Base-by-base conservation (phyloP, 2,113 vertebrate species). In the Mormyrus lacerda region DNA sequence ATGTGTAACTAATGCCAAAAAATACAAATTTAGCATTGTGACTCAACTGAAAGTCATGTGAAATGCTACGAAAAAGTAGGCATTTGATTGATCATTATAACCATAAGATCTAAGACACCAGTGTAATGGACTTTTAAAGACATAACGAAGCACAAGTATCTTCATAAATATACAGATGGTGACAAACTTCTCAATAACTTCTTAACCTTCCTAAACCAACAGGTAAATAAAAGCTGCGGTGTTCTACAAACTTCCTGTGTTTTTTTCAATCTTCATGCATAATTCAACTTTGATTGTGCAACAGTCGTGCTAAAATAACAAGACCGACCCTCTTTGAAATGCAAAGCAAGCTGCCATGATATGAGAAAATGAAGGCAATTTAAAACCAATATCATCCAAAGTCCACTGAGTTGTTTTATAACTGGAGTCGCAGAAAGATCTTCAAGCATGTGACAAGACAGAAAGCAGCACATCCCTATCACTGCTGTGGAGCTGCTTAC, bases 281-380 rank as follows among this genome's bases (percentile, higher is more conserved):
- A 69, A 69, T 31, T 69, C 61, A 69, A 27, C n/a, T 13, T 69
- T 65, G 61, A 65, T 65, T 65, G 61, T 10, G 61, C 9, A 65
- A 65, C 61, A 65, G 11, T 65, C 58, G 39, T 4, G 44, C 27
- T 24, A 76, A 42, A 76, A 39, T 82, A 24, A 39, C 76, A 82
- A 21, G 44, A 42, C 44, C 39, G 13, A 47, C 31, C 31, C 27
- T 82, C 88, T 82, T 88, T 88, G 69, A 50, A 82, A 82, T 51
- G 88, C 88, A 79, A 88, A 88, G 17, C 65, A 79, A 79, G 45
- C 88, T 35, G 44, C 27, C 31, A n/a, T 44, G 15, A 79, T 76
- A 35, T 48, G 15, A 45, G 61, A 21, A 42, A 15, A 76, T 17
- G 48, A 86, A 88, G 27, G 17, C 27, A 6, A 1, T 73, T 88